Base-by-base conservation (phyloP, 2,797 vertebrate genomes). In the Falco cherrug region DNA sequence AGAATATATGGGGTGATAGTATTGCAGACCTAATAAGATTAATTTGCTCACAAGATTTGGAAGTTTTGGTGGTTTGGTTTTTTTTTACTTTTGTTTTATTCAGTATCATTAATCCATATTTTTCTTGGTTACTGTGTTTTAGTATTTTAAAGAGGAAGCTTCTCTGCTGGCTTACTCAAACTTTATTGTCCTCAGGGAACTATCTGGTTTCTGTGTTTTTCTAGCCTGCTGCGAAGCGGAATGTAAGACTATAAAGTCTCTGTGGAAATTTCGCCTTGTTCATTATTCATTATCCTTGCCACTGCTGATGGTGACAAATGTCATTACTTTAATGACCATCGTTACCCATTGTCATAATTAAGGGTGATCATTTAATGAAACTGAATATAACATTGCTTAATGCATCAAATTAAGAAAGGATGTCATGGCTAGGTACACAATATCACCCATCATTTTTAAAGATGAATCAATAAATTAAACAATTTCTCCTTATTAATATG, bases 341-440 rank as follows among this genome's bases (percentile, higher is more conserved):
- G 9, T 97, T 96, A 96, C 59, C 86, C 90, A 88, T 93, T 96
- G 95, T 93, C 87, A 96, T 97, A 96, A 97, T 97, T 97, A 96
- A 93, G 73, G 84, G 43, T 84, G 59, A 95, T 94, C 48, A 92
- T 37, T 95, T 96, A 96, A 93, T 95, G 90, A 93, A 88, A 79
- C 60, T 76, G 79, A 76, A 85, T 91, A 48, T 90, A 82, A 74
- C 59, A 81, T 82, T 94, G 70, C 48, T 96, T 92, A 90, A 94
- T 96, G 79, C 12, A 94, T 95, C 93, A 96, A 94, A 97, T 97
- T 96, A 90, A 47, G 47, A 80, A 92, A 94, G 90, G 61, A 87
- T 95, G 63, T 87, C 82, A 95, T 48, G 74, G 31, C 41, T 78
- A 86, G 90, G 74, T 89, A 95, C 65, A 97, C 68, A 95, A 76